phyloP scores from a whole-genome alignment of 2,113 vertebrate genomes.

The Ophthalmolycus amberensis region DNA sequence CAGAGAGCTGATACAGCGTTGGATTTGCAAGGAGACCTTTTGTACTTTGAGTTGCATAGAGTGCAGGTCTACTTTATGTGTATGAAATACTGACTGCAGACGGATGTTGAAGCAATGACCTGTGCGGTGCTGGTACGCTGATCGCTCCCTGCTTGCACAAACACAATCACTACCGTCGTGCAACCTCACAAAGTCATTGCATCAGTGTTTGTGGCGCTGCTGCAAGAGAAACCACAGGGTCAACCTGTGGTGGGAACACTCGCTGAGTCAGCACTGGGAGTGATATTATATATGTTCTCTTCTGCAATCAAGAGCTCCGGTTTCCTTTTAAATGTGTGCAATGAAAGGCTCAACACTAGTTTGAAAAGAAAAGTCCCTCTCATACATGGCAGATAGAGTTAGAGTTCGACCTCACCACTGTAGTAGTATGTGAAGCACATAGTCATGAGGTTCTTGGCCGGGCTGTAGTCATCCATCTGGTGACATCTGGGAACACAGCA shows the following conservation, averaged over 20 bases:
- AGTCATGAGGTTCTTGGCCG: constrained; percentile 98
- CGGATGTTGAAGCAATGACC: constrained; percentile 1
- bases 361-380: background rate
- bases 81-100: constrained; percentile 3
- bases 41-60: background rate
- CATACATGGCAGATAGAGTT: background rate
- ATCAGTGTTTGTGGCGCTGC: constrained; percentile 23
- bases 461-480: constrained; percentile 97
- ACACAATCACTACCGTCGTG: constrained; percentile 10
- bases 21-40: background rate
- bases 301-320: background rate
- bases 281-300: background rate
- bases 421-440: constrained; percentile 99
- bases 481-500: constrained; percentile 86
- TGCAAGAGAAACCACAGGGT: constrained; percentile 49
- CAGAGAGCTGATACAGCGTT: no score
- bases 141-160: constrained; percentile 37
- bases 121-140: background rate
- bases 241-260: background rate
- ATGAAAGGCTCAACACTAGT: background rate
- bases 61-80: background rate
- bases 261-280: constrained; percentile 17
- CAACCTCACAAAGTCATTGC: background rate
- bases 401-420: constrained; percentile 83
- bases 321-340: background rate